Conservation (phyloP, 2,113 vertebrate species). For the Dicentrarchus labrax region DNA sequence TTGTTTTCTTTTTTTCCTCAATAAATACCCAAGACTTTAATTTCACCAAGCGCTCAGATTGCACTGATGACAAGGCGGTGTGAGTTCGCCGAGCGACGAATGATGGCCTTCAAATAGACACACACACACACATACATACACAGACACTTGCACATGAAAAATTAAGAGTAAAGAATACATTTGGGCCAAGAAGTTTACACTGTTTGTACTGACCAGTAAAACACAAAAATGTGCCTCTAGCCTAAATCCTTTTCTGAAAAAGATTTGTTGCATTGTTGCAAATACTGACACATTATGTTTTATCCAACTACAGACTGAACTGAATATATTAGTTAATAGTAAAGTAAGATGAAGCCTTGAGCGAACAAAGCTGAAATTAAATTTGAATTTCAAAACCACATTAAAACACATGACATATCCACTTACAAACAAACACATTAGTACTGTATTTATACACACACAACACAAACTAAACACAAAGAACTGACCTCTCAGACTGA, state of each 20-base stretch:
- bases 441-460: neutral
- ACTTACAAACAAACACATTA: neutral
- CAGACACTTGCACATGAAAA: neutral
- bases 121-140: neutral
- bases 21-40: constrained; percentile 57
- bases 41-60: constrained; percentile 64
- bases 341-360: neutral
- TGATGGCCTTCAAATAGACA: neutral
- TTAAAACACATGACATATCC: neutral
- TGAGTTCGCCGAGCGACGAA: constrained; percentile 23
- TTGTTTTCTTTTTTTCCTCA: constrained; percentile 40
- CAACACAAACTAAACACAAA: neutral
- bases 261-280: neutral
- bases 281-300: neutral
- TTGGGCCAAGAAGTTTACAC: neutral
- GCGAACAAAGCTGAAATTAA: neutral
- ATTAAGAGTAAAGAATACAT: too few relatives aligned
- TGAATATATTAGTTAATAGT: neutral
- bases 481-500: neutral
- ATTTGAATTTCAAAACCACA: neutral
- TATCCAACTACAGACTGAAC: neutral
- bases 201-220: neutral
- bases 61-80: constrained; percentile 32
- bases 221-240: neutral
- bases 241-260: neutral